Conservation (phyloP, 2,113 vertebrate genomes). For the Anarhynchus alexandrinus region DNA sequence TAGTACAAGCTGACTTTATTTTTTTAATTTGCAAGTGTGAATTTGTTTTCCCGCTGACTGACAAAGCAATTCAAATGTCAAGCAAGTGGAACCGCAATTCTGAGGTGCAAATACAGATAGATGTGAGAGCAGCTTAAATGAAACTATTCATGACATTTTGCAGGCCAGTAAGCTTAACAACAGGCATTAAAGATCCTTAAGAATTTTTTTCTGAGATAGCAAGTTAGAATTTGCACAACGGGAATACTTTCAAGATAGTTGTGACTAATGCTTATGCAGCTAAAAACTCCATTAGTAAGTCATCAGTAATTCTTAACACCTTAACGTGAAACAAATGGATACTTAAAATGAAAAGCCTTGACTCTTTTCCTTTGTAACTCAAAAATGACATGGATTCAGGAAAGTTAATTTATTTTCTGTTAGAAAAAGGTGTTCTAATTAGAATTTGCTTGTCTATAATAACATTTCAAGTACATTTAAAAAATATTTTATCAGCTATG, state of each 20-base stretch:
- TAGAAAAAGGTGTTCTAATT: not conserved
- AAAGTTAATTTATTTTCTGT: not conserved
- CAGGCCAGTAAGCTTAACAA: conserved; percentile 21
- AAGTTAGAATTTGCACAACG: not conserved
- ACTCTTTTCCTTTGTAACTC: not conserved
- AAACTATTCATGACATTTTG: conserved; percentile 39
- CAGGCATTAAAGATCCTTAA: not conserved
- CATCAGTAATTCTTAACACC: not conserved
- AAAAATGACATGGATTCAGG: not conserved
- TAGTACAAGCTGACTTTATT: not conserved
- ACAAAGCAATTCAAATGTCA: conserved; percentile 28
- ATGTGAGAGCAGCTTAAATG: conserved; percentile 11
- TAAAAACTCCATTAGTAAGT: not conserved
- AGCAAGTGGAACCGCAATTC: not conserved
- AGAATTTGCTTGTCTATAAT: not conserved
- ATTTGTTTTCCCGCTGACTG: not conserved
- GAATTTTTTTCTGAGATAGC: not conserved
- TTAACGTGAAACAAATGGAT: not conserved
- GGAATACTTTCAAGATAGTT: not conserved
- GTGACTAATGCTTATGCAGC: not conserved
- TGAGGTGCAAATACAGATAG: not conserved
- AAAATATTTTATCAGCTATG: not conserved
- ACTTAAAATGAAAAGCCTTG: not conserved
- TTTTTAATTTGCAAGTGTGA: not conserved
- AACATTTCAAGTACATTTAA: not conserved